These are phyloP conservation scores for Ceramica pisi DNA, from an alignment of 2,888 invertebrate genomes.

Conservation along the genomic window DNA sequence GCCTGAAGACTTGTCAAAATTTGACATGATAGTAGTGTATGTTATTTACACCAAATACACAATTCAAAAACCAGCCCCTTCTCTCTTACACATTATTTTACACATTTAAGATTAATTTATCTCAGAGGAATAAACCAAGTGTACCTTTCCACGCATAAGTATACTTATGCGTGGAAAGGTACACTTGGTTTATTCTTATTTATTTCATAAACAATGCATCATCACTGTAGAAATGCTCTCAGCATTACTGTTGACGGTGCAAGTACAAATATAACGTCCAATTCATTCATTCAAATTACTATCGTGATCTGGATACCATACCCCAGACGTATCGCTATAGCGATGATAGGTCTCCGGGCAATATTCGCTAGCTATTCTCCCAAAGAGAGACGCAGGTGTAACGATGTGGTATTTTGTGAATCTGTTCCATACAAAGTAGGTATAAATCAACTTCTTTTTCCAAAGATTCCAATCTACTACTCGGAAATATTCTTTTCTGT, in stretches of 20 bases:
- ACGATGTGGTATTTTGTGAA: conserved; percentile 35
- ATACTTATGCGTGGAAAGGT: too few species aligned
- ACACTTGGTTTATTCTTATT: too few species aligned
- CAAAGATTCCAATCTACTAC: not conserved
- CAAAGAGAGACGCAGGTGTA: conserved; percentile 29
- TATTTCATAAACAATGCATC: too few species aligned
- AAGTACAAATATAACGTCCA: not conserved
- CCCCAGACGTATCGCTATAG: not conserved
- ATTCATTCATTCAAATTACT: not conserved
- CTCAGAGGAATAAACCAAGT: not conserved
- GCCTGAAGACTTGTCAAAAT: too few species aligned
- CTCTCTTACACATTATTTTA: too few species aligned
- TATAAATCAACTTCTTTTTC: conserved; percentile 18
- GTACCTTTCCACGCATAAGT: not conserved
- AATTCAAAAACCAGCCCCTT: too few species aligned
- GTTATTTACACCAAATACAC: too few species aligned
- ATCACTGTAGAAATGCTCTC: not conserved
- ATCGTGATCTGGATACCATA: conserved; percentile 26
- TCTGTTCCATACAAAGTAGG: conserved; percentile 31
- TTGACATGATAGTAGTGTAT: too few species aligned
- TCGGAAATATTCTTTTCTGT: conserved; percentile 36
- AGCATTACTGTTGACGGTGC: too few species aligned
- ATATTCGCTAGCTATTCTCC: conserved; percentile 18
- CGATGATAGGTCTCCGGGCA: conserved; percentile 28
- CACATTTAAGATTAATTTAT: not conserved